Percentiles rank a stretch among this genome's conserved stretches.
Conservation (phyloP, 2,888 invertebrate genomes). For the Pteria penguin region DNA sequence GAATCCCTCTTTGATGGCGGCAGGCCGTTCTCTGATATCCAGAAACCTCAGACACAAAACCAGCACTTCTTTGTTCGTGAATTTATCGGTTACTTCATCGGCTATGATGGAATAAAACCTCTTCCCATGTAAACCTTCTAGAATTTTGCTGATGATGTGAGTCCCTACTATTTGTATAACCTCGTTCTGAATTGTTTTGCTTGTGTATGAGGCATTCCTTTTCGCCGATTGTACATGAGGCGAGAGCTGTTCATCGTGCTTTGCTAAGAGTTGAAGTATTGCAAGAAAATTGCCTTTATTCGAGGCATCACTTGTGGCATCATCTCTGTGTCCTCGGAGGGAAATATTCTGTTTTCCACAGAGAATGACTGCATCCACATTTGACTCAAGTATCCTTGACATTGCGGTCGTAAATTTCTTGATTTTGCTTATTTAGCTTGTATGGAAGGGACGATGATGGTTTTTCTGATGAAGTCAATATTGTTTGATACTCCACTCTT, state of each 20-base stretch:
- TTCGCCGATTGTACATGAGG: slow-evolving; percentile 1
- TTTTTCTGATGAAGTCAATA: background rate
- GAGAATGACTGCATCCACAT: background rate
- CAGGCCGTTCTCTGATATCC: slow-evolving; percentile 2
- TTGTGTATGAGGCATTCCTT: slow-evolving; percentile 14
- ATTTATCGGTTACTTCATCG: slow-evolving; percentile 20
- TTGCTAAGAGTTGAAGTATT: background rate
- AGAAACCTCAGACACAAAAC: background rate
- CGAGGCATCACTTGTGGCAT: slow-evolving; percentile 1
- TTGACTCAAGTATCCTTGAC: background rate
- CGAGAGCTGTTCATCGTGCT: background rate
- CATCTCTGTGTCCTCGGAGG: slow-evolving; percentile 10
- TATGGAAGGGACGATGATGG: slow-evolving; percentile 5
- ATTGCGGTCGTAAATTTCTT: background rate
- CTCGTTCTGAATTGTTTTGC: slow-evolving; percentile 16
- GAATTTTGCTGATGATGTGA: background rate
- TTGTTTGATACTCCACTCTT: background rate
- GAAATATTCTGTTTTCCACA: slow-evolving; percentile 6
- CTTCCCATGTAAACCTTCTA: background rate
- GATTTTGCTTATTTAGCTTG: slow-evolving; percentile 1
- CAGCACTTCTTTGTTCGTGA: slow-evolving; percentile 8
- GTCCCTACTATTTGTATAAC: slow-evolving; percentile 7
- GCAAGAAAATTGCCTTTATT: slow-evolving; percentile 5
- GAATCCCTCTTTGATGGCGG: background rate
- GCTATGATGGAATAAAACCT: slow-evolving; percentile 16